These are phyloP conservation scores for Arenaria interpres DNA, from an alignment of 2,113 vertebrate species.

Conservation along the genomic window DNA sequence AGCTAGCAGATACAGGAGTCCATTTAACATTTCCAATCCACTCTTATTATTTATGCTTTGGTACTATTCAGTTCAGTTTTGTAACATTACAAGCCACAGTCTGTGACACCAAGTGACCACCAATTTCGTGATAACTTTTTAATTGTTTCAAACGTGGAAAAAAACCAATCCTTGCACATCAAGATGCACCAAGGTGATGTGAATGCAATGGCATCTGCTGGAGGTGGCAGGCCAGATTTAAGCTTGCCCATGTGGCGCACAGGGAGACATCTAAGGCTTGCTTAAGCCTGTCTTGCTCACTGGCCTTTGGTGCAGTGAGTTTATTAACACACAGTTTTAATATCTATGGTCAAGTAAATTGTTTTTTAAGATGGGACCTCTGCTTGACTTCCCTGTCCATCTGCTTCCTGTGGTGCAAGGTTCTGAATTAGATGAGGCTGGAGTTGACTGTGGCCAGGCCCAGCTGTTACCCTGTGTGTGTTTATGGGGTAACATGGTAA, in stretches of 20 bases:
- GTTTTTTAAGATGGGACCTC: not conserved
- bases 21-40: not conserved
- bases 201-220: not conserved
- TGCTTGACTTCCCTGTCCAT: not conserved
- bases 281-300: not conserved
- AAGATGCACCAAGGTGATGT: not conserved
- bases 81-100: not conserved
- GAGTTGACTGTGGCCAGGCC: not conserved
- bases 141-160: not conserved
- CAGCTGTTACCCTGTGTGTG: not conserved
- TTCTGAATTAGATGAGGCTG: not conserved
- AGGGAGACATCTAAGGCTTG: not conserved
- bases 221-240: not conserved
- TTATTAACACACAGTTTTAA: not conserved
- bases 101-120: not conserved
- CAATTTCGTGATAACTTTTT: not conserved
- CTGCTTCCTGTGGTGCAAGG: not conserved
- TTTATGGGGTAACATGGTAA: not conserved
- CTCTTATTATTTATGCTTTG: not conserved
- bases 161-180: not conserved
- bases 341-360: not conserved
- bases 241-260: not conserved
- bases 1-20: not conserved
- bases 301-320: not conserved
- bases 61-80: not conserved